phyloP scores from a whole-genome alignment of 2,113 vertebrate genomes.

The Camelus dromedarius region DNA sequence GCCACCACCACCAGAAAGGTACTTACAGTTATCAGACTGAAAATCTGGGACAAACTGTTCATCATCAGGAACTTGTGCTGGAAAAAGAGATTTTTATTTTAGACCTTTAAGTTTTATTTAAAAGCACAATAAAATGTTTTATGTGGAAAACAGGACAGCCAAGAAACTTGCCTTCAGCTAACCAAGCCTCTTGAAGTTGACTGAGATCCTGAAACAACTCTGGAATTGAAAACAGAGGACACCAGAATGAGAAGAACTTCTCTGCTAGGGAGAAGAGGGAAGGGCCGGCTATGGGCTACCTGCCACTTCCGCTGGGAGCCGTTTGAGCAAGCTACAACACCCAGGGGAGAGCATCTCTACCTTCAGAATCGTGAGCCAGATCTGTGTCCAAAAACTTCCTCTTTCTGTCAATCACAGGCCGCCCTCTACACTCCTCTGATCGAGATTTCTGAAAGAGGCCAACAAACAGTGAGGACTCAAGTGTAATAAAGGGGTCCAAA shows the following conservation, averaged over 20 bases:
- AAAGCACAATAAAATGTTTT: slow-evolving; percentile 66
- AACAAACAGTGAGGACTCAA: not conserved
- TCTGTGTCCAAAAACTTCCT: slow-evolving; percentile 97
- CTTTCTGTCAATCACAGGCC: slow-evolving; percentile 92
- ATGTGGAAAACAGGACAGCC: slow-evolving; percentile 65
- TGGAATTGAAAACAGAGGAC: slow-evolving; percentile 86
- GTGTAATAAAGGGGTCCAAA: not conserved
- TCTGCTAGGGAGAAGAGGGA: not conserved
- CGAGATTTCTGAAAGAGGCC: slow-evolving; percentile 87
- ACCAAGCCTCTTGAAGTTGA: slow-evolving; percentile 98
- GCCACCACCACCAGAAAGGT: slow-evolving; percentile 72
- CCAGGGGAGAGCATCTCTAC: slow-evolving; percentile 83
- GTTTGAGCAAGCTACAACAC: not conserved
- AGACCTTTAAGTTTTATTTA: slow-evolving; percentile 23
- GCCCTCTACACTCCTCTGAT: slow-evolving; percentile 89
- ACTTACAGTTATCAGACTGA: slow-evolving; percentile 98
- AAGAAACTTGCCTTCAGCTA: slow-evolving; percentile 95
- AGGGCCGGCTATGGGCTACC: not conserved
- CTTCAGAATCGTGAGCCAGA: slow-evolving; percentile 97
- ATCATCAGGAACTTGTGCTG: slow-evolving; percentile 98
- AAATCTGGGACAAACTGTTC: slow-evolving; percentile 99
- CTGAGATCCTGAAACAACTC: slow-evolving; percentile 99
- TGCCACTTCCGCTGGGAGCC: not conserved
- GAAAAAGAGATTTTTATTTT: slow-evolving; percentile 79
- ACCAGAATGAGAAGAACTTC: slow-evolving; percentile 51